Base-by-base conservation (phyloP, 2,888 invertebrate genomes). In the Incurvaria masculella region DNA sequence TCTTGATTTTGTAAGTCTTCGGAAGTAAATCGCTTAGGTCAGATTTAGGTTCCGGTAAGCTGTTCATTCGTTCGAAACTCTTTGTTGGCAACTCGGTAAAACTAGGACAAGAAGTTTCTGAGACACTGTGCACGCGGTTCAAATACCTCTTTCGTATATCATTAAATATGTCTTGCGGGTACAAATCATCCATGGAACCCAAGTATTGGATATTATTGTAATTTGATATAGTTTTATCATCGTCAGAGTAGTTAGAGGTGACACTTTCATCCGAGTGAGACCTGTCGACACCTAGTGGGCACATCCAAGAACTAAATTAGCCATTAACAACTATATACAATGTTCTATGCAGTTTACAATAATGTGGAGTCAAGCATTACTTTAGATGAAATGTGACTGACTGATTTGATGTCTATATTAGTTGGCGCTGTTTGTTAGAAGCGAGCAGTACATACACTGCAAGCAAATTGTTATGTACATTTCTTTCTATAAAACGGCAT, bases 221-320 rank as follows among this genome's bases (percentile, higher is more conserved):
- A 51, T 61, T 65, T 1, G 64, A 61, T 23, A 60, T 52, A 46
- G 52, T 56, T 57, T 61, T 66, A 49, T 66, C 69, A 50, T 69
- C 66, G 51, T 69, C 69, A 44, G 66, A 69, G 63, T 57, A 59
- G 55, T 61, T 61, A 14, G 33, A 33, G 55, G 60, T 53, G 53
- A 68, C 59, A 62, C 66, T 72, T 63, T 73, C 74, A 67, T 65
- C 60, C 59, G 73, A 72, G 58, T 67, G 69, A 53, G 72, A 67
- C 56, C 64, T 68, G 63, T 71, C 66, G 66, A 69, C 61, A 78
- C 76, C 78, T 78, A 76, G 69, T 61, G 61, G 65, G 64, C 66
- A 73, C 66, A 72, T 63, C 55, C n/a, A 69, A 69, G 69, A 61
- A 55, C 52, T 59, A 33, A 53, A 73, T 74, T 73, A 72, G 68